Evolutionary conservation across 2,113 vertebrate genomes (phyloP).

Genomic region (Aplodontia rufa): DNA sequence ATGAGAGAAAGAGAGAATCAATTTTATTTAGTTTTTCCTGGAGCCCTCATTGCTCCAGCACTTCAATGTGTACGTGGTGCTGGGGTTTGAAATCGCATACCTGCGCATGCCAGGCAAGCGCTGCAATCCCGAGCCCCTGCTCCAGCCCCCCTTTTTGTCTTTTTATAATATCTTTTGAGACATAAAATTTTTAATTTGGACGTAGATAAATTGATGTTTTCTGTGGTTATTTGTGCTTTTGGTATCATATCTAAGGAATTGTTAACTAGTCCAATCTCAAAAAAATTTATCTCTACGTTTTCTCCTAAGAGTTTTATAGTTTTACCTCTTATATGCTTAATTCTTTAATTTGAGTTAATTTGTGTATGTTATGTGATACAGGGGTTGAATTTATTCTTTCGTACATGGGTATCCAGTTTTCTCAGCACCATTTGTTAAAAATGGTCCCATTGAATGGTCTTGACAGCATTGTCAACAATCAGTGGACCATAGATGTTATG

Average conservation of each 20-base stretch:
- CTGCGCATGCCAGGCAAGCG: too few relatives aligned
- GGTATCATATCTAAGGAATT: background rate
- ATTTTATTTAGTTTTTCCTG: too few relatives aligned
- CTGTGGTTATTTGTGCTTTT: background rate
- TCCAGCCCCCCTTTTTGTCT: too few relatives aligned
- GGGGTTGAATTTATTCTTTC: background rate
- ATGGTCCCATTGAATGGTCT: background rate
- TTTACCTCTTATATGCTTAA: background rate
- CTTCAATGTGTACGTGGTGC: too few relatives aligned
- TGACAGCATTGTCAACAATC: background rate
- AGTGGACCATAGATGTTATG: background rate
- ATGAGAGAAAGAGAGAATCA: too few relatives aligned
- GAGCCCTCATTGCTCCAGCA: too few relatives aligned
- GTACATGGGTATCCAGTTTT: background rate
- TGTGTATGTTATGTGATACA: background rate
- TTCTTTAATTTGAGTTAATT: background rate
- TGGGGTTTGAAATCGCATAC: too few relatives aligned
- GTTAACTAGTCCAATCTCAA: background rate
- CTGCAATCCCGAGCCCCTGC: too few relatives aligned
- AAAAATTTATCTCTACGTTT: background rate
- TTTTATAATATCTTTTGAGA: background rate
- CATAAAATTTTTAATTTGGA: background rate
- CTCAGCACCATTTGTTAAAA: background rate
- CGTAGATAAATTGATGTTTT: background rate
- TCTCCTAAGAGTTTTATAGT: background rate